Conservation (phyloP, 2,888 invertebrate species). For the Tachina lurida region DNA sequence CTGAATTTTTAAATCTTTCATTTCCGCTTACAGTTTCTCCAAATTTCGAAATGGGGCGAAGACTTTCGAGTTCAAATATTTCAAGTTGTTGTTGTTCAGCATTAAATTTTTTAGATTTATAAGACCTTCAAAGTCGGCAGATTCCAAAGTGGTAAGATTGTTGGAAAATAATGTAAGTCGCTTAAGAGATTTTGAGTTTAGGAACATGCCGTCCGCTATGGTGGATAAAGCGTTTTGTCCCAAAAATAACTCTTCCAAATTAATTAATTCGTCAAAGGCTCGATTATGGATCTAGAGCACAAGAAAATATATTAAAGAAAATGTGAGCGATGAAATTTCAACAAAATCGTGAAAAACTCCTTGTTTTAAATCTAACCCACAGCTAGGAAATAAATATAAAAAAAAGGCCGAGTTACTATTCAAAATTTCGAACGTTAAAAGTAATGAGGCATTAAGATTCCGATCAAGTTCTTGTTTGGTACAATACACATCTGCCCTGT, state of each 20-base stretch:
- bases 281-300: slow-evolving; percentile 79
- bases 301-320: neutral
- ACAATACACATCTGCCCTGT: too few species aligned
- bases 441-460: too few species aligned
- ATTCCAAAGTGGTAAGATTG: slow-evolving; percentile 82
- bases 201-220: slow-evolving; percentile 84
- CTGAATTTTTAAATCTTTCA: too few species aligned
- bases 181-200: slow-evolving; percentile 82
- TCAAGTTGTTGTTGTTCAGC: slow-evolving; percentile 86
- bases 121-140: slow-evolving; percentile 83
- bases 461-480: too few species aligned
- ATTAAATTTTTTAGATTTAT: slow-evolving; percentile 84
- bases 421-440: too few species aligned
- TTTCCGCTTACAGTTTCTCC: slow-evolving; percentile 83
- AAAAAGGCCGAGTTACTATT: too few species aligned
- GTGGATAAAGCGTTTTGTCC: slow-evolving; percentile 84
- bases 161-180: slow-evolving; percentile 85
- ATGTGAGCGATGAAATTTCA: too few species aligned
- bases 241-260: slow-evolving; percentile 84
- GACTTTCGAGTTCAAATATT: slow-evolving; percentile 82
- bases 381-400: too few species aligned
- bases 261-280: slow-evolving; percentile 83
- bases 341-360: too few species aligned
- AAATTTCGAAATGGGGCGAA: slow-evolving; percentile 83
- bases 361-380: too few species aligned